Evolutionary conservation across 2,113 vertebrate genomes (phyloP).

Genomic region (Istiophorus platypterus): DNA sequence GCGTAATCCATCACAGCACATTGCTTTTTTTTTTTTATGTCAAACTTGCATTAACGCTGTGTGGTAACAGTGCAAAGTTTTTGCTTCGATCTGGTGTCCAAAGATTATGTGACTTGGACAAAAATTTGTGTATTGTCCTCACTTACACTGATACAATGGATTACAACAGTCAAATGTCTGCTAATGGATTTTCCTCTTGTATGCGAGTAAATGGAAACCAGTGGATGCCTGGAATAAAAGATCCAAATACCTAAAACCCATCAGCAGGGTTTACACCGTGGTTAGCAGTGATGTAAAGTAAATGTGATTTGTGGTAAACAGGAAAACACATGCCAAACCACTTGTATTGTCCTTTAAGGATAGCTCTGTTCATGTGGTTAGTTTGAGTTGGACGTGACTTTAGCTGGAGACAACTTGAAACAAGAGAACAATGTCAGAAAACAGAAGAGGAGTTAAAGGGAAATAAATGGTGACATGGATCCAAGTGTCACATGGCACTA

Average conservation of each 20-base stretch:
- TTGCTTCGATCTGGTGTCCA: not conserved
- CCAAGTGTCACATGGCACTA: slow-evolving; percentile 30
- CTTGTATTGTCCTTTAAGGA: not conserved
- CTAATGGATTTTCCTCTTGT: not conserved
- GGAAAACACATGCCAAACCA: slow-evolving; percentile 10
- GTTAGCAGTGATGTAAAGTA: not conserved
- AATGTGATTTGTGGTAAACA: slow-evolving; percentile 11
- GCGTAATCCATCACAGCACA: not conserved
- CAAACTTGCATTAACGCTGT: not conserved
- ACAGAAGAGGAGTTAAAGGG: not conserved
- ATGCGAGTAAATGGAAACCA: not conserved
- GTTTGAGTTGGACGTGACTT: not conserved
- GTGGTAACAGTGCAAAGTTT: not conserved
- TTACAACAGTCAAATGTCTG: not conserved
- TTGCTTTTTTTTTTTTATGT: no score
- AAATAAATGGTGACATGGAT: slow-evolving; percentile 1
- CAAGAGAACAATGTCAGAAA: not conserved
- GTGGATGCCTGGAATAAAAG: not conserved
- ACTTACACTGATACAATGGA: no score
- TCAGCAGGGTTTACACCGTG: not conserved
- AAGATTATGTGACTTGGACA: not conserved
- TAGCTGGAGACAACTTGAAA: not conserved
- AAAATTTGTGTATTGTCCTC: no score
- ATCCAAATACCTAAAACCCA: not conserved
- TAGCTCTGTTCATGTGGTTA: not conserved